phyloP scores from a whole-genome alignment of 2,888 invertebrate species.

The Tanytarsus gracilentus region DNA sequence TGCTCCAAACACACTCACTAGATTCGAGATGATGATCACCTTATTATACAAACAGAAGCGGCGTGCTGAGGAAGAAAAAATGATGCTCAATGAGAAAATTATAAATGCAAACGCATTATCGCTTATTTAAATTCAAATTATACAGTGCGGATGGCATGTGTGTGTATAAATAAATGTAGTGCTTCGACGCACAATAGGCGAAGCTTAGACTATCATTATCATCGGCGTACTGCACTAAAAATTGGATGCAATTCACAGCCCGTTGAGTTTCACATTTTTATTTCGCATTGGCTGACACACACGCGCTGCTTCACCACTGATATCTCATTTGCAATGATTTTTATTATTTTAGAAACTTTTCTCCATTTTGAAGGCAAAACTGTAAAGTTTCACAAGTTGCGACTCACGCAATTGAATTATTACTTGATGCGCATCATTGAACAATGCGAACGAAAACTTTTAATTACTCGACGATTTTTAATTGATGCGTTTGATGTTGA shows the following conservation, averaged over 20 bases:
- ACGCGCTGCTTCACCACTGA: not conserved
- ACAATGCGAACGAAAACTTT: not conserved
- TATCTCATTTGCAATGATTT: not conserved
- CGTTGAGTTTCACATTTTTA: not conserved
- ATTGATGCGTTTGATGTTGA: too few relatives aligned
- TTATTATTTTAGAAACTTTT: not conserved
- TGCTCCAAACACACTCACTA: too few relatives aligned
- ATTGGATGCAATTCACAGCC: not conserved
- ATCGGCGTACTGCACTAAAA: not conserved
- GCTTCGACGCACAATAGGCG: not conserved
- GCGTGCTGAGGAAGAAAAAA: not conserved
- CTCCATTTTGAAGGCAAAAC: constrained; percentile 3
- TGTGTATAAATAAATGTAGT: not conserved
- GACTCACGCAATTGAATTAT: constrained; percentile 1
- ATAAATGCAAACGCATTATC: constrained; percentile 1
- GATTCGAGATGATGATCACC: not conserved
- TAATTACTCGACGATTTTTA: too few relatives aligned
- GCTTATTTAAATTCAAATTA: too few relatives aligned
- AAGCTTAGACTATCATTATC: not conserved
- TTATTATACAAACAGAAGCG: not conserved
- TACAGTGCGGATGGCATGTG: constrained; percentile 1
- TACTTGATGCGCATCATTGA: not conserved
- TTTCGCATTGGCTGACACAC: not conserved
- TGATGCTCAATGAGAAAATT: too few relatives aligned
- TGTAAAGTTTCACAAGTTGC: constrained; percentile 6